These are phyloP conservation scores for Parascotia fuliginaria DNA, from an alignment of 2,888 invertebrate genomes.

Conservation along the genomic window DNA sequence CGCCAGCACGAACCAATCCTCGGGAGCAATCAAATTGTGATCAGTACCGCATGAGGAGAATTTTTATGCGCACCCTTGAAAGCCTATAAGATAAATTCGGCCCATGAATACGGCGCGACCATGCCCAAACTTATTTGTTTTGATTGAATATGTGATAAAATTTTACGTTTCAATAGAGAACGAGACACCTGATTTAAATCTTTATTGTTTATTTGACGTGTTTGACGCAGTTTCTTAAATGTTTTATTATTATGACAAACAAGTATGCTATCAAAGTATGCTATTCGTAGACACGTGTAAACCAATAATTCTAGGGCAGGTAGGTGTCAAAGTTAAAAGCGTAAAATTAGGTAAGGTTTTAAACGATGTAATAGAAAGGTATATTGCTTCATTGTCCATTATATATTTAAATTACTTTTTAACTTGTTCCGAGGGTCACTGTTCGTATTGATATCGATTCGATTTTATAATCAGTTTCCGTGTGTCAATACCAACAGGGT, in stretches of 20 bases:
- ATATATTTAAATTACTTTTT: too few relatives aligned
- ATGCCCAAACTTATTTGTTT: constrained; percentile 57
- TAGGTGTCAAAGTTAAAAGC: too few relatives aligned
- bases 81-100: constrained; percentile 63
- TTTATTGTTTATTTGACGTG: constrained; percentile 16
- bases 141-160: constrained; percentile 59
- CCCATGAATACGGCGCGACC: constrained; percentile 47
- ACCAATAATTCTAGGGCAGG: too few relatives aligned
- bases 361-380: too few relatives aligned
- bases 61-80: constrained; percentile 73
- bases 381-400: too few relatives aligned
- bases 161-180: constrained; percentile 45
- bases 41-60: constrained; percentile 72
- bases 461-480: too few relatives aligned
- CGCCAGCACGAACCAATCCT: constrained; percentile 48
- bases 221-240: neutral
- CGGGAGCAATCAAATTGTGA: constrained; percentile 78
- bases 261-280: too few relatives aligned
- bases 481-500: too few relatives aligned
- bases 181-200: constrained; percentile 36
- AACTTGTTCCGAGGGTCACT: too few relatives aligned
- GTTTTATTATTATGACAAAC: neutral
- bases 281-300: too few relatives aligned
- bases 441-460: too few relatives aligned
- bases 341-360: too few relatives aligned